These are phyloP conservation scores for Agrilus mali DNA, from an alignment of 2,888 invertebrate species.

Conservation along the genomic window DNA sequence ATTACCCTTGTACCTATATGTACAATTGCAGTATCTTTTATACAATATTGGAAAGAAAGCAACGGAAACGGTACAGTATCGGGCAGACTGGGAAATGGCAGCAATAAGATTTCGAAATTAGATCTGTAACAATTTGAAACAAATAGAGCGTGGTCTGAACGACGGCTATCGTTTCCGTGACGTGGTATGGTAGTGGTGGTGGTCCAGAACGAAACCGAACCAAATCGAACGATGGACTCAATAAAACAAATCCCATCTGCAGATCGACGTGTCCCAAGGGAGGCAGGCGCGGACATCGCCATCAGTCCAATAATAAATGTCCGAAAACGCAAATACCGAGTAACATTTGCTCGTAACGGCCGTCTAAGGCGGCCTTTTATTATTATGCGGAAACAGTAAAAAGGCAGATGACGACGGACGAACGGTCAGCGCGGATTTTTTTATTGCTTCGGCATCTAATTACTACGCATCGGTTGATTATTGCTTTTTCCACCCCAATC, in stretches of 20 bases:
- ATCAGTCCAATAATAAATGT: slow-evolving; percentile 33
- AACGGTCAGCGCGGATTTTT: slow-evolving; percentile 25
- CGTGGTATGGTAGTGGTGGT: too few species aligned
- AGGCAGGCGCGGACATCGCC: slow-evolving; percentile 24
- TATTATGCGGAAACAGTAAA: slow-evolving; percentile 48
- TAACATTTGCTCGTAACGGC: slow-evolving; percentile 36
- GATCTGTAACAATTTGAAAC: slow-evolving; percentile 33
- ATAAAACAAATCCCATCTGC: slow-evolving; percentile 36
- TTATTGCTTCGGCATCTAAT: slow-evolving; percentile 34
- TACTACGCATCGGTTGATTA: slow-evolving; percentile 28
- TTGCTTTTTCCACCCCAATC: slow-evolving; percentile 21
- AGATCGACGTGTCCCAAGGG: slow-evolving; percentile 14
- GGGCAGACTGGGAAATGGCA: too few species aligned
- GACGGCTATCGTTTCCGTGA: not conserved
- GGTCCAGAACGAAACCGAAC: too few species aligned
- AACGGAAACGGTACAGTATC: not conserved
- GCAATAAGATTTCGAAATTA: slow-evolving; percentile 31
- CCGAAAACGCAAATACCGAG: slow-evolving; percentile 35
- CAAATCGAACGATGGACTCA: slow-evolving; percentile 22
- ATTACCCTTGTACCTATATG: too few species aligned
- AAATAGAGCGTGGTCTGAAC: slow-evolving; percentile 30
- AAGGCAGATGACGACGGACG: slow-evolving; percentile 46
- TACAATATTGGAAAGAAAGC: too few species aligned
- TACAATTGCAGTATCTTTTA: slow-evolving; percentile 3
- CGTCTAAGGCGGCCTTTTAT: slow-evolving; percentile 42